Evolutionary conservation across 2,797 vertebrate species (phyloP), one percentile per base, ranked within the genome.

Genomic region (Artibeus lituratus): DNA sequence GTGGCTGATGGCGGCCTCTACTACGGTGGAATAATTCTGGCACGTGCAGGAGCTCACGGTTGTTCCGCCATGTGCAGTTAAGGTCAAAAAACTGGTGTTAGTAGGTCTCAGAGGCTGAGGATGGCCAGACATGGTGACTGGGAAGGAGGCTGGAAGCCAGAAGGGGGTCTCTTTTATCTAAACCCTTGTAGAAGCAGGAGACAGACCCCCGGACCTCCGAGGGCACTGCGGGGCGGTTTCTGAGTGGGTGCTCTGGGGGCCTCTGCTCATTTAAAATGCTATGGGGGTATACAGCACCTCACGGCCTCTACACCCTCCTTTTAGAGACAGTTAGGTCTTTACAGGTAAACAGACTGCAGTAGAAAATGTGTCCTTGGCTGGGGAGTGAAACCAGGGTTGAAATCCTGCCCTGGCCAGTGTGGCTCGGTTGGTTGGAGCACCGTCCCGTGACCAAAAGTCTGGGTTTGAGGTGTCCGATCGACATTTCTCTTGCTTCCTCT

Each of bases 341-440:
- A 35, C 12, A 70, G 7, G 51, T 44, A 65, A 81, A n/a, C 6
- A 70, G 85, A 26, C 2, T 16, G 37, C 11, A 37, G 21, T 44
- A 51, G 26, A 90, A 92, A 70, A 78, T 49, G 8, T 24, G 35
- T 49, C 65, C 24, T 77, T 85, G 37, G 62, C 35, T 90, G 22
- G 7, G 82, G 69, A 94, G 82, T 55, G 85, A 91, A 94, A 84
- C 88, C 67, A 90, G 90, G 29, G 72, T 35, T 73, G 81, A 81
- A 59, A 55, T 72, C 24, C 10, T 69, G 7, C n/a, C 16, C 9
- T 69, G 59, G 14, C 59, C 59, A 2, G 29, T 16, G 29, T 65
- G 29, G 59, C 59, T 32, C 29, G 2, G 59, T 35, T 18, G 59
- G 59, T 15, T 32, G 59, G 59, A 15, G 59, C 29, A 7, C 11